Conservation (phyloP, 1,140 invertebrate genomes). For the Drosophila funebris region DNA sequence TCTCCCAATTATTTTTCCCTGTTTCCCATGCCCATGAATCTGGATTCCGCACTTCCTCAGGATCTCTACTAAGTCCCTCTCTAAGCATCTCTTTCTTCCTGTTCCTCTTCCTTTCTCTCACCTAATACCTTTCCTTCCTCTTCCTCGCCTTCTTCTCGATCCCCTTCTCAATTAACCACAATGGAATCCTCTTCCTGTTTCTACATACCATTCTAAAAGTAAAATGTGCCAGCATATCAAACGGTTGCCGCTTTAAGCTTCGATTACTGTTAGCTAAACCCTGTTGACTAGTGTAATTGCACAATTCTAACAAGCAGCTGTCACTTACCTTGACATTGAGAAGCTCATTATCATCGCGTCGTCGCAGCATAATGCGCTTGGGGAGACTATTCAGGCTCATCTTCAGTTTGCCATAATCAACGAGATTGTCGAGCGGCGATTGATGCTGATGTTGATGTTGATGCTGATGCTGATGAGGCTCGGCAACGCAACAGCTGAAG, state of each 20-base stretch:
- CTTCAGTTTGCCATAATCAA: constrained; percentile 71
- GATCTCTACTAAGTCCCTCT: not conserved
- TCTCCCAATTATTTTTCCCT: too few relatives aligned
- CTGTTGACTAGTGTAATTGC: constrained; percentile 28
- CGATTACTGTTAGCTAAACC: not conserved
- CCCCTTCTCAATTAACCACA: too few relatives aligned
- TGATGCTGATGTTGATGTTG: constrained; percentile 61
- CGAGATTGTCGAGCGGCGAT: constrained; percentile 80
- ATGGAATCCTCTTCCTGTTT: not conserved
- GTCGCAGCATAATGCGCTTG: constrained; percentile 73
- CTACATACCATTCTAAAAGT: not conserved
- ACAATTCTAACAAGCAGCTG: not conserved
- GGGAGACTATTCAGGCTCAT: constrained; percentile 54
- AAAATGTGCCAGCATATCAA: too few relatives aligned
- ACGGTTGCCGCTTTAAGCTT: not conserved
- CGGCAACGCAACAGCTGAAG: constrained; percentile 87
- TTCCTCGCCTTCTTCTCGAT: too few relatives aligned
- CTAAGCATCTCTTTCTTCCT: not conserved
- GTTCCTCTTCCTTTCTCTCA: not conserved
- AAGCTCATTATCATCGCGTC: constrained; percentile 77
- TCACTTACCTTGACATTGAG: constrained; percentile 59
- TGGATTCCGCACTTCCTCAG: too few relatives aligned
- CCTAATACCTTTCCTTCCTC: not conserved
- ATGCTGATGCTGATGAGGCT: constrained; percentile 86
- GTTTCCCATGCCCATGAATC: too few relatives aligned